Evolutionary conservation across 2,888 invertebrate species (phyloP), one percentile per base, ranked within the genome.

Genomic region (Tenthredo scrophulariae): DNA sequence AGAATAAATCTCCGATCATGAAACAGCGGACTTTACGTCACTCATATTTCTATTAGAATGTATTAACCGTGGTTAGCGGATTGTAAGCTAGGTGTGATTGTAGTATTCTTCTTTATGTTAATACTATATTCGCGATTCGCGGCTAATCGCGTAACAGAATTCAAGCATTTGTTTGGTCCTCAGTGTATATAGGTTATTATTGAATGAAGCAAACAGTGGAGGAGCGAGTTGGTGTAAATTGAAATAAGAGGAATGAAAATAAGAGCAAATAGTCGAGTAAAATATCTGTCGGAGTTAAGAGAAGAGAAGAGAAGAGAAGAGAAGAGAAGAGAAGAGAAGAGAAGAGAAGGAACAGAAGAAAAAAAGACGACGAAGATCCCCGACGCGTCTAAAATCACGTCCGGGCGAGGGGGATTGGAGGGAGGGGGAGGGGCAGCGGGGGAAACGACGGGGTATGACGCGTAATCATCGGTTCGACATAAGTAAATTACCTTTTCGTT

Each of bases 401-500:
- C 70, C 70, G 50, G 40, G 43, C 54, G 75, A 75, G 79, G 84
- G 74, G 84, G 26, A 46, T 37, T 37, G 26, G 26, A 43, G 46
- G 46, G 80, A 6, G 62, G 26, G n/a, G 82, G 22, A 33, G 54
- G 77, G 67, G 74, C 29, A 40, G 29, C 37, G 26, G 77, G 58
- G 37, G 37, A 65, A 26, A 85, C 40, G 54, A 65, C 26, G 65
- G 37, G 46, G 84, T 70, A 67, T 33, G 67, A 70, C 74, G 84
- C 79, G 67, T 43, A 85, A 37, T 77, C 58, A 79, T 67, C 40
- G 58, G 13, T 18, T 65, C 33, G 54, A 77, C 43, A 77, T 75
- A 80, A 29, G 58, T 84, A 83, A 85, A 86, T 86, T 92, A 93
- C 94, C 92, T 94, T 92, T 88, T 93, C 93, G 89, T 91, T 92